Base-by-base conservation (phyloP, 1,140 invertebrate species). In the Proales similis region DNA sequence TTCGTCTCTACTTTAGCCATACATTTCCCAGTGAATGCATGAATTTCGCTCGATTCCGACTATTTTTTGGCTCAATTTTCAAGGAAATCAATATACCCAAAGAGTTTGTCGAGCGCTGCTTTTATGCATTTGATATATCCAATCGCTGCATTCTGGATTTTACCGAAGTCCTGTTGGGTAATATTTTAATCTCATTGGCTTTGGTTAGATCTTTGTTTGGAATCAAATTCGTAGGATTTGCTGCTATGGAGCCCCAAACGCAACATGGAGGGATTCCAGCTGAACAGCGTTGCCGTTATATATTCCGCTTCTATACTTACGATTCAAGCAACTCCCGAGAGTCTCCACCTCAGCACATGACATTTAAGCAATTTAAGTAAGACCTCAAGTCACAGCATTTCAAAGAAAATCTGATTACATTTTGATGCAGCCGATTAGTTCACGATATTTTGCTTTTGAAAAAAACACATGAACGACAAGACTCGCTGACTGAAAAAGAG, bases 241-340 rank as follows among this genome's bases (percentile, higher is more conserved):
- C 79, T 14, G 78, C 77, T 4, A 71, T 80, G 64, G 80, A 82
- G 60, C 78, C 77, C 0, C 67, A 61, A 17, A 81, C 79, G n/a
- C 75, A 74, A 29, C 80, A 81, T 72, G 80, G 80, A 43, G 78
- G 79, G 12, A 70, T 73, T 51, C 75, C 79, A 14, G 80, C 78
- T 0, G 79, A 81, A 68, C 72, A 79, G 64, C 70, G 80, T 36
- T 80, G 79, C 68, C 69, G 79, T 61, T 81, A 79, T 63, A 80
- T 81, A 32, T 81, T 81, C 63, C 70, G 79, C 33, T 81, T 69
- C 67, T 81, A 80, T 67, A 78, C 80, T 65, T 62, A 60, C 26
- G 73, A 79, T 77, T 78, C 53, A 75, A 68, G 75, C 75, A 66
- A 65, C 67, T 65, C 46, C 12, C 63, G 1, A 39, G 43, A 45